Conservation (phyloP, 2,888 invertebrate genomes). For the Apotomis capreana region DNA sequence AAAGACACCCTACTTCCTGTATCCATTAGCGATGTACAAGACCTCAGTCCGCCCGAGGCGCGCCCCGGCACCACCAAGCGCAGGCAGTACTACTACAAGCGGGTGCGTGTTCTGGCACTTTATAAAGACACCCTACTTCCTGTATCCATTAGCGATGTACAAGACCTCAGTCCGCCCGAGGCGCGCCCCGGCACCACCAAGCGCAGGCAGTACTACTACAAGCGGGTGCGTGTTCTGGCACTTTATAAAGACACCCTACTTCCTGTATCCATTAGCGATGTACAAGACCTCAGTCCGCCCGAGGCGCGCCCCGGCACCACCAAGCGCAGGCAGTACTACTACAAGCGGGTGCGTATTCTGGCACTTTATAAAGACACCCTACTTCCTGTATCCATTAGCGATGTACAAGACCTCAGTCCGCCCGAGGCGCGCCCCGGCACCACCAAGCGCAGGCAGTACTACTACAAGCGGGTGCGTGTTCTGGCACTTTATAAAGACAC, state of each 20-base stretch:
- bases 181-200: slow-evolving; percentile 97
- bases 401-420: slow-evolving; percentile 46
- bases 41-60: slow-evolving; percentile 81
- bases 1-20: too few species aligned
- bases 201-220: slow-evolving; percentile 95
- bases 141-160: too few species aligned
- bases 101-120: slow-evolving; percentile 68
- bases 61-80: slow-evolving; percentile 97
- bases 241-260: background rate
- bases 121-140: too few species aligned
- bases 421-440: slow-evolving; percentile 94
- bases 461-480: slow-evolving; percentile 88
- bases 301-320: slow-evolving; percentile 96
- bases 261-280: too few species aligned
- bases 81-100: slow-evolving; percentile 95
- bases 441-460: slow-evolving; percentile 95
- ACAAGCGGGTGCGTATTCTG: slow-evolving; percentile 85
- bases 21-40: too few species aligned
- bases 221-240: slow-evolving; percentile 80
- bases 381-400: too few species aligned
- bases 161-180: slow-evolving; percentile 69
- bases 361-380: background rate
- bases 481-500: background rate
- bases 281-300: slow-evolving; percentile 60
- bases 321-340: slow-evolving; percentile 95